These are phyloP conservation scores for Reticulitermes lucifugus DNA, from an alignment of 2,888 invertebrate genomes.

Conservation along the genomic window DNA sequence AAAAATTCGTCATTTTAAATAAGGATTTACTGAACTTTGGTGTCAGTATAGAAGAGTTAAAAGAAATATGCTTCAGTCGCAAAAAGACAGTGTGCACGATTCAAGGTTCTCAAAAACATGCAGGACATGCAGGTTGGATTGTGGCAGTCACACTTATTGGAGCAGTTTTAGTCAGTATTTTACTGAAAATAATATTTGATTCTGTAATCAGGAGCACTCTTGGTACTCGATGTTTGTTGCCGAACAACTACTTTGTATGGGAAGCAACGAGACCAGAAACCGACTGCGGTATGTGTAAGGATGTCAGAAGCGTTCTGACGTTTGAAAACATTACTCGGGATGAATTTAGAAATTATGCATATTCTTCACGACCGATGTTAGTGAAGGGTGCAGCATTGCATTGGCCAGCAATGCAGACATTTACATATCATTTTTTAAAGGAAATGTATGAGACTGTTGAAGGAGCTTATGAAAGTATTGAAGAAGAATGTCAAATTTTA, in stretches of 20 bases:
- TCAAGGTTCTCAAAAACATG: not conserved
- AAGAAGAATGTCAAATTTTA: slow-evolving; percentile 87
- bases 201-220: slow-evolving; percentile 58
- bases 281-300: slow-evolving; percentile 82
- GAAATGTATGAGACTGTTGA: slow-evolving; percentile 72
- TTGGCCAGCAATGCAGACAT: slow-evolving; percentile 80
- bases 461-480: slow-evolving; percentile 79
- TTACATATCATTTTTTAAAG: slow-evolving; percentile 77
- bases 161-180: slow-evolving; percentile 55
- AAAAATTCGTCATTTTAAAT: slow-evolving; percentile 53
- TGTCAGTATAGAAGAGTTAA: slow-evolving; percentile 50
- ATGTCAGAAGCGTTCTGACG: slow-evolving; percentile 75
- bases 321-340: slow-evolving; percentile 76
- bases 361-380: slow-evolving; percentile 83
- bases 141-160: slow-evolving; percentile 48
- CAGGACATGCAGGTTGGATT: slow-evolving; percentile 20
- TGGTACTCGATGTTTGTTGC: slow-evolving; percentile 78
- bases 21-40: slow-evolving; percentile 51
- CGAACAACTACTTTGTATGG: slow-evolving; percentile 88
- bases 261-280: slow-evolving; percentile 87
- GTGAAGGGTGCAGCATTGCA: slow-evolving; percentile 79
- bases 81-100: slow-evolving; percentile 5
- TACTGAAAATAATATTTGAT: slow-evolving; percentile 57
- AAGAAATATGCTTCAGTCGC: slow-evolving; percentile 48
- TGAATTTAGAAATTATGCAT: slow-evolving; percentile 79